These are phyloP conservation scores for Fragum sueziense DNA, from an alignment of 2,888 invertebrate species.

Conservation along the genomic window DNA sequence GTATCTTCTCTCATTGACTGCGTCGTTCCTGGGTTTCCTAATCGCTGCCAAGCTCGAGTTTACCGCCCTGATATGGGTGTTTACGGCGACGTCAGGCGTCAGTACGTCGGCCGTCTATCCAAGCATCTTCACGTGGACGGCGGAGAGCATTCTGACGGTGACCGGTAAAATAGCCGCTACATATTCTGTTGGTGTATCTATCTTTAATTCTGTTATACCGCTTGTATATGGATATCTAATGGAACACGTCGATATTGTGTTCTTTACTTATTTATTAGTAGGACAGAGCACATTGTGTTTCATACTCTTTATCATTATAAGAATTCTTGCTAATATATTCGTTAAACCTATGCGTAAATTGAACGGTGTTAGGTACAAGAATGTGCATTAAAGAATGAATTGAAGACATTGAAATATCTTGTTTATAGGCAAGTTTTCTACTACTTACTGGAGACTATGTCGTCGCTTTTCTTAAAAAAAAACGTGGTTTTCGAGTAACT, in stretches of 20 bases:
- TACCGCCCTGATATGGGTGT: conserved; percentile 55
- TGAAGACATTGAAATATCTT: too few relatives aligned
- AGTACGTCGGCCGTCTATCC: conserved; percentile 61
- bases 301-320: background rate
- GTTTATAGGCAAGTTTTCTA: too few relatives aligned
- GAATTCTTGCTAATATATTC: background rate
- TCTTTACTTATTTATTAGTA: conserved; percentile 57
- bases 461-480: too few relatives aligned
- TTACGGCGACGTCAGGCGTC: conserved; percentile 54
- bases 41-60: conserved; percentile 38
- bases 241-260: conserved; percentile 57
- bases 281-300: conserved; percentile 31
- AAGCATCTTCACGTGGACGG: conserved; percentile 64
- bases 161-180: conserved; percentile 59
- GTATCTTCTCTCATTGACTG: conserved; percentile 62
- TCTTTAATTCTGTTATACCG: conserved; percentile 59
- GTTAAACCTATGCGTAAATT: background rate
- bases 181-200: conserved; percentile 55
- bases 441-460: too few relatives aligned
- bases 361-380: background rate
- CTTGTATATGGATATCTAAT: conserved; percentile 62
- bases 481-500: too few relatives aligned
- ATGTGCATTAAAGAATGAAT: too few relatives aligned
- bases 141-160: conserved; percentile 60
- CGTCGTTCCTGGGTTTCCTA: conserved; percentile 59